phyloP scores from a whole-genome alignment of 2,113 vertebrate genomes.

The Pheucticus melanocephalus region DNA sequence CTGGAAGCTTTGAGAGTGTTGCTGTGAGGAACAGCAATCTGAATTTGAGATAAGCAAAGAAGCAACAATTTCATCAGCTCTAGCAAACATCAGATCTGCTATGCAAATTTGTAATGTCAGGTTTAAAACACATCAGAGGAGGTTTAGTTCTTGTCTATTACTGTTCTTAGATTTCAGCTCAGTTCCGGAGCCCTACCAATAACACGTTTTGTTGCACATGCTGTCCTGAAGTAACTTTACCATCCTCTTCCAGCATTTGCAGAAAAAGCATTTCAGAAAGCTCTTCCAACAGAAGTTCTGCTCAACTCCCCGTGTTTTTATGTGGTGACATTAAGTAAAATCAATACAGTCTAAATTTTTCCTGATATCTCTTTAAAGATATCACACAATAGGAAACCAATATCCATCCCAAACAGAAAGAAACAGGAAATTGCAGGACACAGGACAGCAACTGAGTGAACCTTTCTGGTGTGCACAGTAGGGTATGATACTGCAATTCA shows the following conservation, averaged over 20 bases:
- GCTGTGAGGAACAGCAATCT: background rate
- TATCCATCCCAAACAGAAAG: background rate
- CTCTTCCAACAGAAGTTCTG: background rate
- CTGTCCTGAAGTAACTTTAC: background rate
- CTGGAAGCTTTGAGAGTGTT: background rate
- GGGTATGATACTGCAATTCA: background rate
- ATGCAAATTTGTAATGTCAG: background rate
- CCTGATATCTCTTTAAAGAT: background rate
- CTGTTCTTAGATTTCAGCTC: background rate
- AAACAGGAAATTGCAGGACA: background rate
- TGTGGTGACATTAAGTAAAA: background rate
- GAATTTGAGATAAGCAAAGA: background rate
- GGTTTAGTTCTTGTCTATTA: background rate
- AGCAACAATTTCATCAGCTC: background rate
- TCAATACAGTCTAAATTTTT: background rate
- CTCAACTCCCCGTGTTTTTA: accelerated
- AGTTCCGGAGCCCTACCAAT: background rate
- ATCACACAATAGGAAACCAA: background rate
- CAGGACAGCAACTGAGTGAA: background rate
- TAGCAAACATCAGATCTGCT: background rate
- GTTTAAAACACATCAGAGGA: background rate
- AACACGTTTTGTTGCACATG: background rate
- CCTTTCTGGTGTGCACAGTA: background rate
- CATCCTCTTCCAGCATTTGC: background rate
- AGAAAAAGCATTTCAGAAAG: background rate